Base-by-base conservation (phyloP, 1,140 invertebrate species). In the Zaprionus ornatus region DNA sequence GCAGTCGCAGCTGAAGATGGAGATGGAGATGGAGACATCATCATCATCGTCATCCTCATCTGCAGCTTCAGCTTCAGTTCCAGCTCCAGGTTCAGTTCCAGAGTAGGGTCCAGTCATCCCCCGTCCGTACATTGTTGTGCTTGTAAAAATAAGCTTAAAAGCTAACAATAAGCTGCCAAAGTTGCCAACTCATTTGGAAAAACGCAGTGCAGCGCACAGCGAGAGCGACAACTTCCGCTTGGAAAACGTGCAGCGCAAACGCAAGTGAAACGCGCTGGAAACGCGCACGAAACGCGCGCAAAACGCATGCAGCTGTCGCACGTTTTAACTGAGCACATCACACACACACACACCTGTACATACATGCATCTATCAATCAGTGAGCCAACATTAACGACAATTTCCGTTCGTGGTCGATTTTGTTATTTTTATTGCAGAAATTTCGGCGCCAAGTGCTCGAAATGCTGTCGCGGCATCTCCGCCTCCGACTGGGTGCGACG, bases 401-500 rank as follows among this genome's bases (percentile, higher is more conserved):
- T 71, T 78, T 90, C 81, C 74, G 78, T 74, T 74, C 4, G 45
- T 50, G 19, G 17, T 55, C 29, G 29, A 32, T 32, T 45, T 54
- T 63, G 32, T 42, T 45, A n/a, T 55, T 76, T 92, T 93, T 86
- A 92, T 94, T 94, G 68, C 95, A 99, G 98, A 94, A 97, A 97
- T 82, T 99, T 99, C 92, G 98, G 98, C 55, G 97, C 97, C 37
- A 99, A 99, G 93, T 99, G 99, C 93, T 97, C 97, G 35, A 99
- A 99, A 93, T 99, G 99, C 92, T 95, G 96, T 71, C 95, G 98
- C 59, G 95, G 95, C 72, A 98, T 99, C 82, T 97, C 97, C 9
- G 95, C 98, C 1, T 97, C 97, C 13, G 99, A 99, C 93, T 99
- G 99, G 99, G 98, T 99, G 72, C 94, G 99, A 66, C 96, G 98